Base-by-base conservation (phyloP, 2,888 invertebrate genomes). In the Brenthis ino region DNA sequence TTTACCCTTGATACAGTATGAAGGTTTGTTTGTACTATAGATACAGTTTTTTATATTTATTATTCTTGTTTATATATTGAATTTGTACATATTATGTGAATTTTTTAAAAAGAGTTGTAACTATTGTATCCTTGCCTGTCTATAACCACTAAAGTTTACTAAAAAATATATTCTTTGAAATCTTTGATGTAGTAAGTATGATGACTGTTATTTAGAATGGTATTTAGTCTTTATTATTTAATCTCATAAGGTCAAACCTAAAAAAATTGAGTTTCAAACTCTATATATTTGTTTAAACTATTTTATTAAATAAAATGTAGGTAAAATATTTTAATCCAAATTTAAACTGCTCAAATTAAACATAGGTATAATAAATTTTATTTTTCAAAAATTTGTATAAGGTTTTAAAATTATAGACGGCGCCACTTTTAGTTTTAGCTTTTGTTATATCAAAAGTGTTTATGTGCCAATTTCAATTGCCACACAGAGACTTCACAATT, bases 191-290 rank as follows among this genome's bases (percentile, higher is more conserved):
- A 24, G 13, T 24, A 58, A 11, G 47, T 58, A 58, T 28, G 8
- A 24, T 24, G 47, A 58, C 11, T n/a, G 20, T 58, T 50, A 50
- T 28, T 28, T 50, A 28, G 24, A 50, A 60, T n/a, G 50, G 48
- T 12, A n/a, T n/a, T 43, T 12, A 50, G 60, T 50, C n/a, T 33
- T 50, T 8, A 28, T 28, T 50, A 60, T 60, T 48, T 28, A 60
- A 60, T 50, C 60, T 60, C 60, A 60, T 50, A 60, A 60, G 48
- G 48, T 48, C 14, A 50, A 50, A 48, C 48, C 47, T 28, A 33
- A 60, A 50, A 50, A 24, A 33, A 33, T 12, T 5, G n/a, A 16
- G 60, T 28, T 60, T 48, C 5, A 50, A 60, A 50, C 60, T 60
- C 50, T 33, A 50, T n/a, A 28, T 3, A 50, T 33, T 28, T n/a